Base-by-base conservation (phyloP, 2,113 vertebrate genomes). In the Daphoenositta chrysoptera region DNA sequence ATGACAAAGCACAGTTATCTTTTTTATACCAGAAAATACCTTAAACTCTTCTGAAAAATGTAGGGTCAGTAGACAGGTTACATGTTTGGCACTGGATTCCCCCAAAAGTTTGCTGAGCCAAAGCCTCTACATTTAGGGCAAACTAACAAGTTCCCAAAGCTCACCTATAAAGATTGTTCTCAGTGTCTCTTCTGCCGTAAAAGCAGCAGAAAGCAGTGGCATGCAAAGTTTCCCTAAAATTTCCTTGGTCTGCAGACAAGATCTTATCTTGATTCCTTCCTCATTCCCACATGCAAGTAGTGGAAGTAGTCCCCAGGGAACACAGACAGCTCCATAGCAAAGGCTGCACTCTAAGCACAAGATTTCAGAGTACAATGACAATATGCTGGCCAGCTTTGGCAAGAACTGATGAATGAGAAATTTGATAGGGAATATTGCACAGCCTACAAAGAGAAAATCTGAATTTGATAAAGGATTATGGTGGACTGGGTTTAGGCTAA, bases 391-490 rank as follows among this genome's bases (percentile, higher is more conserved):
- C 7, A 3, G 45, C 61, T 95, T 75, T 64, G 81, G 57, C 65
- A 48, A 64, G 50, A 79, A 57, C 30, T 69, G 87, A 91, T 90
- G 87, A 82, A 94, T 72, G 66, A 83, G 84, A 71, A 85, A 85
- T 84, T 82, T 83, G 87, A 85, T 21, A 91, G 66, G 68, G 83
- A 97, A 92, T 89, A 92, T 73, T 82, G 90, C 93, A 94, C 78
- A 93, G 81, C 73, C 87, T 91, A 87, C 69, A 87, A 93, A 96
- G 72, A 72, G 93, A 90, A 89, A 97, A 91, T 53, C 73, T 83
- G 72, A 89, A 77, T 93, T 94, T 65, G 83, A 60, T 70, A 97
- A 97, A 97, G 83, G 75, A 91, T n/a, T 95, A 94, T 95, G 83
- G 69, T 87, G 96, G 92, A 89, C 94, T 33, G 37, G 83, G 66